Evolutionary conservation across 2,888 invertebrate genomes (phyloP).

Genomic region (Labia minor): DNA sequence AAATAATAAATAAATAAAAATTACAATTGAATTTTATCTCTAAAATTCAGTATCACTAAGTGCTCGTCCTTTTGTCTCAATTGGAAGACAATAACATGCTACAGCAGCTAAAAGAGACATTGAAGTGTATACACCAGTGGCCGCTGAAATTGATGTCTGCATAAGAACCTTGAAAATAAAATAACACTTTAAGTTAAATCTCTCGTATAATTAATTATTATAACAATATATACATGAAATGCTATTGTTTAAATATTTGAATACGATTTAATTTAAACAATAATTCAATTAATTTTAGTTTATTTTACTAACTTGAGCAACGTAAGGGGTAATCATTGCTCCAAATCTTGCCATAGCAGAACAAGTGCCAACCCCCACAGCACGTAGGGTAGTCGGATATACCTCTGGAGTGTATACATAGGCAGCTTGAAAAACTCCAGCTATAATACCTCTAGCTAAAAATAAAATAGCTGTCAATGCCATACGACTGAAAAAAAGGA

Average conservation of each 20-base stretch:
- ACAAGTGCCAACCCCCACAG: constrained; percentile 86
- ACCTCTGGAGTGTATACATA: constrained; percentile 92
- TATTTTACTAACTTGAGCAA: constrained; percentile 94
- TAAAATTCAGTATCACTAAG: neutral
- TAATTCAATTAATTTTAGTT: no score
- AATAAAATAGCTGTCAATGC: constrained; percentile 74
- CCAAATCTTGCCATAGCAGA: constrained; percentile 84
- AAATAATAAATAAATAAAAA: neutral
- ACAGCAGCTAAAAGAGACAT: constrained; percentile 64
- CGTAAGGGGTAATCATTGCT: constrained; percentile 87
- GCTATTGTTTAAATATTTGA: neutral
- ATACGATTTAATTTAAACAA: neutral
- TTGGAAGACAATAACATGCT: constrained; percentile 69
- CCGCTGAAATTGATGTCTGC: constrained; percentile 59
- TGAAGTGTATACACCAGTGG: constrained; percentile 65
- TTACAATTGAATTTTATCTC: neutral
- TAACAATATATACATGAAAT: neutral
- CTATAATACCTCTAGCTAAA: constrained; percentile 80
- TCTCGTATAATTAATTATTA: constrained; percentile 13
- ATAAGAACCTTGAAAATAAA: constrained; percentile 50
- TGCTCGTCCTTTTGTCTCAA: constrained; percentile 62
- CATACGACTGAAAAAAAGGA: constrained; percentile 48
- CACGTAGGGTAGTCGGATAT: constrained; percentile 78
- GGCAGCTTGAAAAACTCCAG: constrained; percentile 88
- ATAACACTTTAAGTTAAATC: constrained; percentile 15